Base-by-base conservation (phyloP, 2,113 vertebrate species). In the Perognathus longimembris region DNA sequence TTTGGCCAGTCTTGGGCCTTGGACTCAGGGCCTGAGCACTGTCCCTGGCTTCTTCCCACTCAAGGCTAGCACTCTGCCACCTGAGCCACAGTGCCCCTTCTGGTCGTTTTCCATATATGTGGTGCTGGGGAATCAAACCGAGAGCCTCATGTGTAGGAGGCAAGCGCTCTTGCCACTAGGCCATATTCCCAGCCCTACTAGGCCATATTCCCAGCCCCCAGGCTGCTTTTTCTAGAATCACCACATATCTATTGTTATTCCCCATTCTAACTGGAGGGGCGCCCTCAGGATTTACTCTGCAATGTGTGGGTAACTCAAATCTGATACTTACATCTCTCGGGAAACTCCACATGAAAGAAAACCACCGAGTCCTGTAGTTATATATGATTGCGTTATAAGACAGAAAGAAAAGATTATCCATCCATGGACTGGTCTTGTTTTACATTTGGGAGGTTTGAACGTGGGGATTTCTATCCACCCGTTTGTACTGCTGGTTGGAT, bases 261-360 rank as follows among this genome's bases (percentile, higher is more conserved):
- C 0, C 24, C 38, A 2, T 5, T 14, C 36, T 74, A 36, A 69
- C 42, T 7, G 14, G 32, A 36, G 11, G 12, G 0, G 0, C 28
- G 50, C 17, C 64, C n/a, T 4, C 15, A 18, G 2, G 3, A 0
- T 11, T 38, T 10, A 10, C 54, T 32, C 73, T 73, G n/a, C 61
- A 54, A 54, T 1, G 0, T 10, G 0, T 2, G 12, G 24, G 66
- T 28, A n/a, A 45, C 70, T 24, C 32, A 12, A 2, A 40, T 34
- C 70, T 20, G 26, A 14, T 67, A 45, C 17, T 42, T 15, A 10
- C 0, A 0, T 45, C 54, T 28, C 12, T 0, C 32, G n/a, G 8
- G 42, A 54, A 28, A 8, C 32, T 30, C 12, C 45, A 45, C 45
- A 7, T 1, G 50, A 26, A 85, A 67, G 59, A 50, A 69, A 21